Percentiles rank a stretch among this genome's conserved stretches.
phyloP scores from a whole-genome alignment of 2,888 invertebrate genomes.

The Leptopterna dolabrata region DNA sequence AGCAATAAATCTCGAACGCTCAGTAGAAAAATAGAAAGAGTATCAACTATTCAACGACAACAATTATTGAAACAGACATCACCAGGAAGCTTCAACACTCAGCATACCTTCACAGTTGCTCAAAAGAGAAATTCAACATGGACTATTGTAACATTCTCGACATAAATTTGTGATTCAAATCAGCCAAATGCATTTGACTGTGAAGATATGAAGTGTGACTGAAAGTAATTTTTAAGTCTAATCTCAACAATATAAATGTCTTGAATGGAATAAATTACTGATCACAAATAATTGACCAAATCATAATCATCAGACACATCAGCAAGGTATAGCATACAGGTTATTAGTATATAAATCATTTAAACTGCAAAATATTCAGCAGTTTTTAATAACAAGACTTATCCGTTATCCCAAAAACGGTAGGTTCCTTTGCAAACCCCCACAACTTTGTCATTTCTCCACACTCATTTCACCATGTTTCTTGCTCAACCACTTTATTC shows the following conservation, averaged over 20 bases:
- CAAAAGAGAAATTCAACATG: neutral
- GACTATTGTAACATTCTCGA: too few species aligned
- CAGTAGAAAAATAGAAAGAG: constrained; percentile 30
- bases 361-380: too few species aligned
- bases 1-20: neutral
- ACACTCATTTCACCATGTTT: too few species aligned
- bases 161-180: too few species aligned
- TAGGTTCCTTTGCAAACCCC: too few species aligned
- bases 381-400: too few species aligned
- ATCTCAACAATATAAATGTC: neutral
- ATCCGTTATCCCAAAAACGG: too few species aligned
- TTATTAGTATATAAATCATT: too few species aligned
- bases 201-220: neutral
- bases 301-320: neutral
- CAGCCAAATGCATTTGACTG: neutral
- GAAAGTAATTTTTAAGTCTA: neutral
- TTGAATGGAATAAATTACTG: neutral
- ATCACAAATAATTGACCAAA: neutral
- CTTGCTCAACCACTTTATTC: too few species aligned
- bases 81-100: neutral
- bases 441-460: too few species aligned
- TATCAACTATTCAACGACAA: neutral
- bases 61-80: neutral
- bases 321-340: too few species aligned
- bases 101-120: neutral